These are phyloP conservation scores for Callocephalon fimbriatum DNA, from an alignment of 2,113 vertebrate species.

Conservation along the genomic window DNA sequence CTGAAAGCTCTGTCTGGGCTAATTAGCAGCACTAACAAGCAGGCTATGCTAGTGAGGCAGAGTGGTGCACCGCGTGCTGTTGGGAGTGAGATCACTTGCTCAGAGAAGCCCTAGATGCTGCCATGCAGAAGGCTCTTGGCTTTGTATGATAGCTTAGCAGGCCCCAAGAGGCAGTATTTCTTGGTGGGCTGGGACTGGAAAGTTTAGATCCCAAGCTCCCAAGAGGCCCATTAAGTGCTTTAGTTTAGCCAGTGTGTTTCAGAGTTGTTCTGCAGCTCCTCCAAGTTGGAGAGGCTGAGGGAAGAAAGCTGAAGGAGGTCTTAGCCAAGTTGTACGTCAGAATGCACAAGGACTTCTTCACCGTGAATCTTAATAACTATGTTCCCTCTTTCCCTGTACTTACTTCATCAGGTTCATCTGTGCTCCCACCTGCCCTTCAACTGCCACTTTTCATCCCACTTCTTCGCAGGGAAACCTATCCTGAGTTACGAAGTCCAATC, in stretches of 20 bases:
- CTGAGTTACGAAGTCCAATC: background rate
- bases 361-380: background rate
- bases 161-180: background rate
- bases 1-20: constrained; percentile 3
- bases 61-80: background rate
- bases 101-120: background rate
- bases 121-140: background rate
- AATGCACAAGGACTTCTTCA: background rate
- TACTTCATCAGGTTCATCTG: background rate
- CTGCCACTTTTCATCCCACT: rapidly evolving
- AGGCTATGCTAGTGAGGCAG: background rate
- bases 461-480: background rate
- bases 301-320: background rate
- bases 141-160: background rate
- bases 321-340: background rate
- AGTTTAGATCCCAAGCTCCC: background rate
- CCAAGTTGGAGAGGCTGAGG: background rate
- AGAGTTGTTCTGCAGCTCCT: background rate
- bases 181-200: background rate
- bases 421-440: background rate
- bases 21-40: background rate
- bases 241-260: background rate
- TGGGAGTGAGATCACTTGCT: background rate
- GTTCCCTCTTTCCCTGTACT: background rate
- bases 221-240: background rate